Evolutionary conservation across 1,140 invertebrate species (phyloP).

Genomic region (Cheumatopsyche charites): DNA sequence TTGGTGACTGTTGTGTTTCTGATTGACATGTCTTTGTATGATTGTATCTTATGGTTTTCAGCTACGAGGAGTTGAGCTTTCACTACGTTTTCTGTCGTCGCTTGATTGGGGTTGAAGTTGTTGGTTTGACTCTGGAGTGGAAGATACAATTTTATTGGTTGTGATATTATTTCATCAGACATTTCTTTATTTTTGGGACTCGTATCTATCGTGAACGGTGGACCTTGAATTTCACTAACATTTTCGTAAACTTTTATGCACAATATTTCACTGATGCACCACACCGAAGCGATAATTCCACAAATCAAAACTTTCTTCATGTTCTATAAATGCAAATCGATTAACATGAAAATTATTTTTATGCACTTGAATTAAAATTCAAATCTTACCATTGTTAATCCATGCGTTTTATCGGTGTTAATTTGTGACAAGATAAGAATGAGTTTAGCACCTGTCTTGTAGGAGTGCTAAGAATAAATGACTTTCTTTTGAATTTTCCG

Average conservation of each 20-base stretch:
- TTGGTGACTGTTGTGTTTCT: conserved; percentile 28
- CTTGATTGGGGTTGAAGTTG: background rate
- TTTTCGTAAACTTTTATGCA: conserved; percentile 44
- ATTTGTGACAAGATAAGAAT: background rate
- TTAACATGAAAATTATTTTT: conserved; percentile 4
- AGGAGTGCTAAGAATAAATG: conserved; percentile 37
- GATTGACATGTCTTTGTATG: conserved; percentile 13
- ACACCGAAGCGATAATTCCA: conserved; percentile 29
- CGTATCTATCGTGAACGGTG: conserved; percentile 29
- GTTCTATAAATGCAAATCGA: conserved; percentile 32
- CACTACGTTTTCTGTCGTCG: conserved; percentile 30
- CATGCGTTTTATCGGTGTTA: background rate
- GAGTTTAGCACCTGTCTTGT: background rate
- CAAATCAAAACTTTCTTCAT: conserved; percentile 34
- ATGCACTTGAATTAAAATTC: too few species aligned
- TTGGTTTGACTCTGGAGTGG: conserved; percentile 9
- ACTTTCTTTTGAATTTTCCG: conserved; percentile 35
- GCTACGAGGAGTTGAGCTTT: conserved; percentile 38
- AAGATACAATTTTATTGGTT: conserved; percentile 26
- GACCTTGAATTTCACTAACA: conserved; percentile 27
- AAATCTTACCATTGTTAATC: background rate
- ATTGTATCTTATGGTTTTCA: conserved; percentile 39
- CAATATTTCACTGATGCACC: conserved; percentile 42
- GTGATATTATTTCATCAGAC: conserved; percentile 12
- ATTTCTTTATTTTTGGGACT: background rate